Percentiles rank a stretch among this genome's conserved stretches.
phyloP scores from a whole-genome alignment of 2,888 invertebrate genomes.

The Macrophya alboannulata region DNA sequence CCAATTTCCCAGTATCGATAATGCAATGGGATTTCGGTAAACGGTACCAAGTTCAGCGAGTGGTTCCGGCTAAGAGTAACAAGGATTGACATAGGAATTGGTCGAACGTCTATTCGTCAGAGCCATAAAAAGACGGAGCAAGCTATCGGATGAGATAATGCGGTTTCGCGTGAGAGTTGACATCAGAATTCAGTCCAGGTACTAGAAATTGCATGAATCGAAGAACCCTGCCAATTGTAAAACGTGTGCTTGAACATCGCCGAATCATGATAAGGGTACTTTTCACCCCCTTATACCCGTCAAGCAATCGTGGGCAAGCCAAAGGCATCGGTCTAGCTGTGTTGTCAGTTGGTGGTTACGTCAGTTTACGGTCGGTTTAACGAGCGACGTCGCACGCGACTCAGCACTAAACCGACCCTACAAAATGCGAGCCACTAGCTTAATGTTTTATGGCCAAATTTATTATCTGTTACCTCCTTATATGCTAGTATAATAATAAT shows the following conservation, averaged over 20 bases:
- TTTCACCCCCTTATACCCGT: slow-evolving; percentile 11
- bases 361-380: slow-evolving; percentile 79
- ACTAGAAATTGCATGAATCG: not conserved
- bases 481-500: slow-evolving; percentile 79
- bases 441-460: slow-evolving; percentile 79
- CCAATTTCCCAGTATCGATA: slow-evolving; percentile 24
- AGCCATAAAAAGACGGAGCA: not conserved
- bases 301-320: slow-evolving; percentile 28
- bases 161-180: not conserved
- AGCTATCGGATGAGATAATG: not conserved
- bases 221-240: slow-evolving; percentile 1
- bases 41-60: not conserved
- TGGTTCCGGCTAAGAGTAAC: not conserved
- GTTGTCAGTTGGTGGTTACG: slow-evolving; percentile 73
- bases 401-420: slow-evolving; percentile 79
- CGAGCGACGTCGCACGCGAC: slow-evolving; percentile 79
- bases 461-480: slow-evolving; percentile 80
- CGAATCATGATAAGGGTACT: slow-evolving; percentile 14
- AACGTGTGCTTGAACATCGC: slow-evolving; percentile 1
- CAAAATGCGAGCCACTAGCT: slow-evolving; percentile 79
- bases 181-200: slow-evolving; percentile 1
- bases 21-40: not conserved
- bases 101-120: not conserved
- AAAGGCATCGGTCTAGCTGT: slow-evolving; percentile 59
- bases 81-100: not conserved